Base-by-base conservation (phyloP, 2,113 vertebrate species). In the Hylia prasina region DNA sequence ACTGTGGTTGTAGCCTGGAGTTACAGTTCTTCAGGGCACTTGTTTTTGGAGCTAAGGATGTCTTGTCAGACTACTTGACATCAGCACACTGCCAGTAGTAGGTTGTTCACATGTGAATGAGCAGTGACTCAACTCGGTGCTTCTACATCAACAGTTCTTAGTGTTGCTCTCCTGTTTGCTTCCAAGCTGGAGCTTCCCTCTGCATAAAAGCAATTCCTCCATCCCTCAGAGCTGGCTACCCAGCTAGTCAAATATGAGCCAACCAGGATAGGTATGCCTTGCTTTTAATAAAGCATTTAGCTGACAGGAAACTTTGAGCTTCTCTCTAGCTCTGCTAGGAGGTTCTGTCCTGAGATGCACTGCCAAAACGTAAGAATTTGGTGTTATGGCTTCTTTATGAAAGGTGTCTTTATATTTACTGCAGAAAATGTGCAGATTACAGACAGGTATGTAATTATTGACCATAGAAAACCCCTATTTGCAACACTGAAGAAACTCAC, bases 1-100 rank as follows among this genome's bases (percentile, higher is more conserved):
- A 58, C 51, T 24, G 20, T 45, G 23, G 42, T 8, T 66, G 56
- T 81, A 70, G 81, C 51, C 89, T 87, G 81, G 40, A 77, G 60
- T 72, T 69, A 72, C 0, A 31, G 58, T 45, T 87, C 47, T 69
- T 73, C 10, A 45, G 47, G 83, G 69, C 35, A 12, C 60, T 73
- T 54, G 20, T 61, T 54, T 87, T 70, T 27, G 64, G 39, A 78
- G 68, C 56, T 78, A 3, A 53, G 48, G 63, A 48, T 1, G 2
- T 35, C 13, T 6, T 76, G 61, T 51, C 42, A 45, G 22, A 19
- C n/a, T 45, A 0, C 68, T 57, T 76, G 10, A 37, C 50, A 22
- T 35, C 25, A 8, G 21, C 13, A 22, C 0, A 0, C n/a, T 90
- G 40, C n/a, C 37, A 13, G 30, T 6, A 64, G 65, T 23, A 33